A percentile compares a stretch with the other conserved stretches of the same genome.
These are phyloP conservation scores for Ischnura elegans DNA, from an alignment of 2,888 invertebrate genomes.

Conservation along the genomic window DNA sequence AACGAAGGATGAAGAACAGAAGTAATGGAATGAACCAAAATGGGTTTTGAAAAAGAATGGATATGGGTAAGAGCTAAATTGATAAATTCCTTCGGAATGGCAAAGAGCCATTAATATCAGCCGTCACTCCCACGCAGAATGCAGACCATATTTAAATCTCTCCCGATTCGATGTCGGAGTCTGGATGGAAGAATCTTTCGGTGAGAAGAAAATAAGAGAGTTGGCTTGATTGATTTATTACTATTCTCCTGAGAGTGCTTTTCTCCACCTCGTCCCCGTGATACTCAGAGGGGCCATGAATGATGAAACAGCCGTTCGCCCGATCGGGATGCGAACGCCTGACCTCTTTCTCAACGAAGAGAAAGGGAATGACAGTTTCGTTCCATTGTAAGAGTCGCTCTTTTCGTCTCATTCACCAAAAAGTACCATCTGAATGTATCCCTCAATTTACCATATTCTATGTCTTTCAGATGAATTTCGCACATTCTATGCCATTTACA, in stretches of 20 bases:
- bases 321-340: conserved; percentile 44
- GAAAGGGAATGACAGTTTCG: no score
- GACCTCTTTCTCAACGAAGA: conserved; percentile 41
- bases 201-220: neutral
- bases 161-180: neutral
- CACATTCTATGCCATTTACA: no score
- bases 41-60: neutral
- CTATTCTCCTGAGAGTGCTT: neutral
- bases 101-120: neutral
- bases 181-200: neutral
- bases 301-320: conserved; percentile 49
- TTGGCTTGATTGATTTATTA: conserved; percentile 26
- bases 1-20: no score
- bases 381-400: no score
- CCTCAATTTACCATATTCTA: no score
- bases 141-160: neutral
- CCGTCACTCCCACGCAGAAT: neutral
- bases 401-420: no score
- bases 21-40: no score
- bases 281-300: neutral
- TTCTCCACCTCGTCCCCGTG: neutral
- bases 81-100: neutral
- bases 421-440: no score
- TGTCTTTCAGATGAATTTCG: no score
- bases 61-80: neutral